Evolutionary conservation across 2,797 vertebrate genomes (phyloP), one percentile per base, ranked within the genome.

Genomic region (Denticeps clupeoides): DNA sequence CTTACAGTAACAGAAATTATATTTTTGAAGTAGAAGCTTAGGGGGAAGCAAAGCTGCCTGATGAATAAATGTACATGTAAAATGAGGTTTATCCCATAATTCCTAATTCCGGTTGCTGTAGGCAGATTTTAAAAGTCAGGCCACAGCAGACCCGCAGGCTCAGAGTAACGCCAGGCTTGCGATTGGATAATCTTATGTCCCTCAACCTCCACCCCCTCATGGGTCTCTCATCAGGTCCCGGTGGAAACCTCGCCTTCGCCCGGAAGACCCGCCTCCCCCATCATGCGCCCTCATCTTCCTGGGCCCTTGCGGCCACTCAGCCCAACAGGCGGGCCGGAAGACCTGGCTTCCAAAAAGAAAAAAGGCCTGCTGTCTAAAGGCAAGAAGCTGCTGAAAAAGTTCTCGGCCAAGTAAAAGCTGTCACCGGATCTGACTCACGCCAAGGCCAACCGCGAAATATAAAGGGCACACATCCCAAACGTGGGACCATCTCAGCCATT

Each of bases 281-380:
- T 90, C 45, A 87, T 80, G 41, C 88, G 88, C 47, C 89, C 91
- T 59, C 51, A 62, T 19, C 88, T 90, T 60, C 89, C 84, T 59
- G 88, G 89, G 68, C 89, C 90, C 60, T 84, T 89, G 83, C 85
- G 89, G 74, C 73, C 73, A 45, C 67, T 80, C 47, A 86, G 80
- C 56, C 80, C 80, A 1, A 56, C 70, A 1, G 73, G 79, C 65
- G 72, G 56, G 37, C 69, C 72, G 5, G 89, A 88, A 74, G 90
- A 90, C 65, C 73, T 91, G 77, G 64, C 88, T 43, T 90, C 89
- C 75, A 96, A 87, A 85, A 97, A 94, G 86, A 97, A 93, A 85
- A 97, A 93, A 79, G 93, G 95, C 78, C 84, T 99, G 43, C 87
- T 97, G 60, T 96, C 91, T 67, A 97, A 94, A 79, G 93, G 95